phyloP scores from a whole-genome alignment of 2,113 vertebrate genomes.

The Amphilophus citrinellus region DNA sequence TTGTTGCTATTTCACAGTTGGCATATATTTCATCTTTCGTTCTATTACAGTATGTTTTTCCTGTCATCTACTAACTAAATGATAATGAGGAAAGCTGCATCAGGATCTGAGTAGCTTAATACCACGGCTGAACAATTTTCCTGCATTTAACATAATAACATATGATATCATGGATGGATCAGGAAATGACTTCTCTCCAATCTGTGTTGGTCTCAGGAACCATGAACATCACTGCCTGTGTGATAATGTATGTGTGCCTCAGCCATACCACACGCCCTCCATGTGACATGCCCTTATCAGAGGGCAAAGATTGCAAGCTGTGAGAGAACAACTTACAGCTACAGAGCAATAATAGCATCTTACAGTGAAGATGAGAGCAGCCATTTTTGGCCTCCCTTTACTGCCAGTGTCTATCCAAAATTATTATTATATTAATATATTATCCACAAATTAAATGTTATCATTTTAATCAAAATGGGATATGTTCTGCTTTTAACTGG shows the following conservation, averaged over 20 bases:
- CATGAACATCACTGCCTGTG: neutral
- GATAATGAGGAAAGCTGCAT: neutral
- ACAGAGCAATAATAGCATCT: slow-evolving; percentile 46
- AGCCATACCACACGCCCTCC: slow-evolving; percentile 40
- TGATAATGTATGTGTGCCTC: slow-evolving; percentile 13
- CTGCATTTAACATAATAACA: slow-evolving; percentile 3
- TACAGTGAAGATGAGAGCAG: slow-evolving; percentile 34
- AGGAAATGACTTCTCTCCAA: neutral
- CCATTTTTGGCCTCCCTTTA: slow-evolving; percentile 18
- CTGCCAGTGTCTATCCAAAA: neutral
- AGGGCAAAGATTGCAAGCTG: slow-evolving; percentile 63
- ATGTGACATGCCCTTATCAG: slow-evolving; percentile 63
- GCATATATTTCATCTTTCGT: neutral
- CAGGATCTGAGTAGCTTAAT: neutral
- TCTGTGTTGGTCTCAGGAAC: slow-evolving; percentile 1
- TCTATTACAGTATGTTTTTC: neutral
- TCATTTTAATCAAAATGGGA: neutral
- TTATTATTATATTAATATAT: neutral
- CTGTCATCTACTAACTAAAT: slow-evolving; percentile 1
- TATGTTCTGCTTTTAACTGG: neutral
- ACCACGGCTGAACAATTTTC: neutral
- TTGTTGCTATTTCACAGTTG: neutral
- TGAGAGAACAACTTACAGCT: slow-evolving; percentile 53
- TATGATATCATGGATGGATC: neutral
- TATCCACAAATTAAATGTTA: neutral